These are phyloP conservation scores for Stegostoma tigrinum DNA, from an alignment of 2,113 vertebrate genomes.

Conservation along the genomic window DNA sequence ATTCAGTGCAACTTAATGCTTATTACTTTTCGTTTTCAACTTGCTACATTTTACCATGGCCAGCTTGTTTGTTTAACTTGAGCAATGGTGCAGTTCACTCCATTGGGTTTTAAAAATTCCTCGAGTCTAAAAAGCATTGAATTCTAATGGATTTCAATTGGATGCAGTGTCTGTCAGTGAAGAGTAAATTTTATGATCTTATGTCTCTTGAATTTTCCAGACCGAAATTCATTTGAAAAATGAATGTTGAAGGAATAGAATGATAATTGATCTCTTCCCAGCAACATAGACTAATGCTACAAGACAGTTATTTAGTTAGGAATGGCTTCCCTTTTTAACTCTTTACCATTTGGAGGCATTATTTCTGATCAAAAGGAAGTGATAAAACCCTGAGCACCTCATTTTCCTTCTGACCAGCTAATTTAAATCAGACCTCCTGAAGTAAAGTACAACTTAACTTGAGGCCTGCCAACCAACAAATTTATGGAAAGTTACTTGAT, in stretches of 20 bases:
- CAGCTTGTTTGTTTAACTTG: slow-evolving; percentile 11
- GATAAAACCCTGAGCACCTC: not conserved
- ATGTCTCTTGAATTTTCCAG: not conserved
- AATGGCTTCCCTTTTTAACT: not conserved
- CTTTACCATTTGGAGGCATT: not conserved
- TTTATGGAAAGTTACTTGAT: not conserved
- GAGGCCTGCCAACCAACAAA: not conserved
- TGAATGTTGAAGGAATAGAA: not conserved
- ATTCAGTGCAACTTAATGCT: slow-evolving; percentile 15
- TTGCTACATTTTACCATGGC: not conserved
- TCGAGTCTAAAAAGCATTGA: not conserved
- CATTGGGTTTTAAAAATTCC: not conserved
- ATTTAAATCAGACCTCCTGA: not conserved
- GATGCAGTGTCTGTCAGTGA: not conserved
- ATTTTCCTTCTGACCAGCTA: not conserved
- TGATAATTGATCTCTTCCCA: not conserved
- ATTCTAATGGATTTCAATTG: not conserved
- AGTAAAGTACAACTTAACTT: not conserved
- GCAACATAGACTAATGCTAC: not conserved
- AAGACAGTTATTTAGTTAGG: not conserved
- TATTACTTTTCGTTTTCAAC: not conserved
- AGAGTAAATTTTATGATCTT: not conserved
- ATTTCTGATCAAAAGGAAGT: not conserved
- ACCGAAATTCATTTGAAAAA: not conserved
- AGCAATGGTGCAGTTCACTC: not conserved